These are phyloP conservation scores for Drosophila melanica DNA, from an alignment of 1,140 invertebrate genomes.

Conservation along the genomic window DNA sequence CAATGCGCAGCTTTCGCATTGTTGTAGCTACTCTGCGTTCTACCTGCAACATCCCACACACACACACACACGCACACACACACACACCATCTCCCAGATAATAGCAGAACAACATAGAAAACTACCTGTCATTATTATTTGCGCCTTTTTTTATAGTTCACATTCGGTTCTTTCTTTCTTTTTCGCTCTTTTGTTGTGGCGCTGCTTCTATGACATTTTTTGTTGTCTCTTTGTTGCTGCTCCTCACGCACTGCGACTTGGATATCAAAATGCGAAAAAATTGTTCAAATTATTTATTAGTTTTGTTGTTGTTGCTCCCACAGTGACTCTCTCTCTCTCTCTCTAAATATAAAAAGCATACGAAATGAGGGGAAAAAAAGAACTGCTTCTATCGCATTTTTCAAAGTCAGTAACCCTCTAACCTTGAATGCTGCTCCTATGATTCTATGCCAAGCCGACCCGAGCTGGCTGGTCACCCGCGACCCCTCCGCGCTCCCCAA, in stretches of 20 bases:
- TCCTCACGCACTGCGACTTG: slow-evolving; percentile 64
- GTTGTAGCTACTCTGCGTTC: slow-evolving; percentile 42
- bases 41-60: slow-evolving; percentile 75
- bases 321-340: slow-evolving; percentile 1
- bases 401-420: slow-evolving; percentile 83
- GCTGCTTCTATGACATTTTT: slow-evolving; percentile 61
- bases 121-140: slow-evolving; percentile 79
- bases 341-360: slow-evolving; percentile 26
- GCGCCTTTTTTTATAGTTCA: slow-evolving; percentile 54
- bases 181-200: not conserved
- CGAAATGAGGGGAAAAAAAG: slow-evolving; percentile 24
- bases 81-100: slow-evolving; percentile 33
- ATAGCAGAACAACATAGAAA: slow-evolving; percentile 60
- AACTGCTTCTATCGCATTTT: slow-evolving; percentile 77
- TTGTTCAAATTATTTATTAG: slow-evolving; percentile 72
- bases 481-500: not conserved
- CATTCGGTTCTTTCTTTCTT: slow-evolving; percentile 28
- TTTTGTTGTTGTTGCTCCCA: slow-evolving; percentile 28
- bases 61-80: slow-evolving; percentile 24
- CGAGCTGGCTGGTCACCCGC: slow-evolving; percentile 20
- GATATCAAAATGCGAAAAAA: slow-evolving; percentile 67
- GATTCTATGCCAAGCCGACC: slow-evolving; percentile 57
- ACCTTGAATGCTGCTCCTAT: slow-evolving; percentile 71
- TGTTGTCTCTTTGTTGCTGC: slow-evolving; percentile 6
- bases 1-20: slow-evolving; percentile 19